Percentiles rank a stretch among this genome's conserved stretches.
Conservation (phyloP, 37 sponge, comb jelly and placozoan genomes). For the Axinella damicornis region DNA sequence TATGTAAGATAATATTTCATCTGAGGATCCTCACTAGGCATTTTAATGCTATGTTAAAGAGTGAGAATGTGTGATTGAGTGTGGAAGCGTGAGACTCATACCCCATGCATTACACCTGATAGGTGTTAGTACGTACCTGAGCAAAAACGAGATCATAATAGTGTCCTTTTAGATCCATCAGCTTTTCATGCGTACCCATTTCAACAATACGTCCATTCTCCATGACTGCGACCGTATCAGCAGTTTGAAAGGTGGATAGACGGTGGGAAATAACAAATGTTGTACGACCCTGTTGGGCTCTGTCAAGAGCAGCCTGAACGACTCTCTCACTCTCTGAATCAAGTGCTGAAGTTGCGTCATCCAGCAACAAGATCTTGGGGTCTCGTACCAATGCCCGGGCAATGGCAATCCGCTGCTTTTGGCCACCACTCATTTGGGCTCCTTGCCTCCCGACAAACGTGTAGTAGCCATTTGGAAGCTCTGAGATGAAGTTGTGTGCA, state of each 20-base stretch:
- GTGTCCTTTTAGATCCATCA: constrained; percentile 81
- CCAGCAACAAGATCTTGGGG: constrained; percentile 88
- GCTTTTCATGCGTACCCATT: constrained; percentile 75
- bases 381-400: constrained; percentile 87
- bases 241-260: constrained; percentile 84
- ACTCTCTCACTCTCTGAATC: constrained; percentile 91
- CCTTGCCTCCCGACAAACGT: constrained; percentile 88
- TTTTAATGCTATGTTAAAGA: background rate
- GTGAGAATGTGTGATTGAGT: background rate
- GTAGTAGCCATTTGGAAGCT: constrained; percentile 84
- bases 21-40: too few relatives aligned
- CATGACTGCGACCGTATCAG: constrained; percentile 70
- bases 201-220: constrained; percentile 76
- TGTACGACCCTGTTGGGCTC: constrained; percentile 85
- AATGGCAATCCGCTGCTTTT: constrained; percentile 93
- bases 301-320: constrained; percentile 87
- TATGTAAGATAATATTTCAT: too few relatives aligned
- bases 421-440: constrained; percentile 89
- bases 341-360: constrained; percentile 95
- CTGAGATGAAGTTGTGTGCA: constrained; percentile 80
- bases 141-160: constrained; percentile 90
- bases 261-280: constrained; percentile 92
- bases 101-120: background rate
- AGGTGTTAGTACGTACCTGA: constrained; percentile 36
- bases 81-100: too few relatives aligned